A percentile compares a stretch with the other conserved stretches of the same genome.
These are phyloP conservation scores for Spheniscus mendiculus DNA, from an alignment of 2,113 vertebrate genomes.

Conservation along the genomic window DNA sequence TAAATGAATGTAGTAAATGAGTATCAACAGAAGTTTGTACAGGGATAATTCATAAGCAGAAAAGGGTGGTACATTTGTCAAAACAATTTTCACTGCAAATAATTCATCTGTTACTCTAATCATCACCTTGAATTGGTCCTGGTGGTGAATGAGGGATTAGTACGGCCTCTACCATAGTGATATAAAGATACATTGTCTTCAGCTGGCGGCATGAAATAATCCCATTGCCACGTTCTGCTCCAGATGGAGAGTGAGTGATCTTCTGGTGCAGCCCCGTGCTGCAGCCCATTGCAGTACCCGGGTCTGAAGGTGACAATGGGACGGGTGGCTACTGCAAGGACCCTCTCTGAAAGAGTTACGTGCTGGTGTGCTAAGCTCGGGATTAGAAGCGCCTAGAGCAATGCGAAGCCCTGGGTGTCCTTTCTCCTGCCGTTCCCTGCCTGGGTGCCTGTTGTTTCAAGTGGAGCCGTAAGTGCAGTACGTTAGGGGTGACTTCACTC, in stretches of 20 bases:
- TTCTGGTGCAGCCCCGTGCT: background rate
- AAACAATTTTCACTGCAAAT: background rate
- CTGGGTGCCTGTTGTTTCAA: fast-evolving
- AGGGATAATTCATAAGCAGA: background rate
- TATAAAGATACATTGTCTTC: background rate
- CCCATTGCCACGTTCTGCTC: background rate
- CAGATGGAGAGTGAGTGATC: background rate
- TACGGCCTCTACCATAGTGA: fast-evolving
- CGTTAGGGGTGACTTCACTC: background rate
- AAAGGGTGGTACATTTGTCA: background rate
- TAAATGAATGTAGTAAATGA: background rate
- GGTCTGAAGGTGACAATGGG: background rate
- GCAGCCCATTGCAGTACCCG: background rate
- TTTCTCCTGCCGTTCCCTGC: background rate
- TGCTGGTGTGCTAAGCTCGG: background rate
- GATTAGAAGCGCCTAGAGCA: fast-evolving
- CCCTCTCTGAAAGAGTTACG: fast-evolving
- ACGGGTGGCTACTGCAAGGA: fast-evolving
- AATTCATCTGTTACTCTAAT: background rate
- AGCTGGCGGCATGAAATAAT: fast-evolving
- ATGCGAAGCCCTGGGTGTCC: background rate
- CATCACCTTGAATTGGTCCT: background rate
- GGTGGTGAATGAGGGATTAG: background rate
- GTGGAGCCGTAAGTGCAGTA: fast-evolving
- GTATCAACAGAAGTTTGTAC: background rate